Base-by-base conservation (phyloP, 2,888 invertebrate species). In the Ametastegia equiseti region DNA sequence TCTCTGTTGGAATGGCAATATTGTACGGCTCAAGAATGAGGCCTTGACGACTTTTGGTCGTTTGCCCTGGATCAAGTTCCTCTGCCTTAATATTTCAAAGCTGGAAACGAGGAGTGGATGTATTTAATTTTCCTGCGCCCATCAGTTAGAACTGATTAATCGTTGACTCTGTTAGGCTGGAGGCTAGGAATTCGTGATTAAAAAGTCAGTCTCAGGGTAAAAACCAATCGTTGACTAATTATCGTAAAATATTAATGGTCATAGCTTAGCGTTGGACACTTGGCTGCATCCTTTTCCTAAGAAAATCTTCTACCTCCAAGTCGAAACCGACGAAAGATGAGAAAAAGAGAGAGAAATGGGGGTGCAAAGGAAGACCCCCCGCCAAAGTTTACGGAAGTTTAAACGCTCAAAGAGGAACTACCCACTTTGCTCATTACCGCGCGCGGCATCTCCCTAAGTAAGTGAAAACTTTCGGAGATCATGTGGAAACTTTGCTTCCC, bases 401-500 rank as follows among this genome's bases (percentile, higher is more conserved):
- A 47, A 54, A 47, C 69, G 78, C 79, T 60, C 77, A 42, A 63
- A 50, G 73, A 73, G 69, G 36, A 45, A 71, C 82, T 71, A 63
- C 82, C 54, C 73, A 50, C 79, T 30, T 47, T 81, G 60, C 73
- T 83, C 83, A 83, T 85, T 82, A 84, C 63, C 81, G 73, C 63
- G 69, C 65, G 50, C 54, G 47, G 73, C n/a, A 33, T 73, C 47
- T 67, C 75, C 63, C 82, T 57, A 81, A 84, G 83, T 84, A 86
- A 85, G 82, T 85, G 84, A 86, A 86, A 84, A 85, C 80, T 86
- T 82, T 79, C 77, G 47, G 82, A 82, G 81, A 85, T 83, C 77
- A 81, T 83, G 83, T 81, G 83, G 81, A 84, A 85, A 85, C 81
- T 84, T 81, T 45, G 50, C 54, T 54, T 54, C 50, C 75, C 75